Evolutionary conservation across 1,140 invertebrate genomes (phyloP).

Genomic region (Saccostrea echinata): DNA sequence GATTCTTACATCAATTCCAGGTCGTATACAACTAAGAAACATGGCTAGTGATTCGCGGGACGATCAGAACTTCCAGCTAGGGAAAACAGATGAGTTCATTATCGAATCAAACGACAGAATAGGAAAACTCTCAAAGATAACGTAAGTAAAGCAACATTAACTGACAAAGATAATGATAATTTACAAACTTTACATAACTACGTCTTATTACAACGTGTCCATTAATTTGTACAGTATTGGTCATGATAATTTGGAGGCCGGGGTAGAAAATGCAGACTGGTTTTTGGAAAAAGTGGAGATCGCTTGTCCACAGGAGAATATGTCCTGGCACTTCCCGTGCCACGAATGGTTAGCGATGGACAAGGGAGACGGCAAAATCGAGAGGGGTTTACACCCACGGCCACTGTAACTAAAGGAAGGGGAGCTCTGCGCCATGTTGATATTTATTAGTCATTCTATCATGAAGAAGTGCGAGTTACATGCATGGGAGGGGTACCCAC

Average conservation of each 20-base stretch:
- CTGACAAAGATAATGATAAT: no score
- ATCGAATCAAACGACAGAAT: not conserved
- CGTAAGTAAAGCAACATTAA: not conserved
- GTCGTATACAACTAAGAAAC: conserved; percentile 13
- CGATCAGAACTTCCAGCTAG: not conserved
- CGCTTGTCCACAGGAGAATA: not conserved
- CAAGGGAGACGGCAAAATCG: conserved; percentile 10
- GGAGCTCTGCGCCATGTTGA: not conserved
- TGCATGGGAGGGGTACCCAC: no score
- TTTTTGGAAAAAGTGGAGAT: not conserved
- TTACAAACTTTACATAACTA: not conserved
- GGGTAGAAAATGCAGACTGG: not conserved
- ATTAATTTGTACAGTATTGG: not conserved
- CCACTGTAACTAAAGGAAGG: not conserved
- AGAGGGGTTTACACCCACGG: not conserved
- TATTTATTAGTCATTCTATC: no score
- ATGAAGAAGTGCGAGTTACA: no score
- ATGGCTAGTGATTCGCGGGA: not conserved
- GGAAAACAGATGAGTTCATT: not conserved
- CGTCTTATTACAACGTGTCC: not conserved
- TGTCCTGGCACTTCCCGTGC: conserved; percentile 4
- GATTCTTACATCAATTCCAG: not conserved
- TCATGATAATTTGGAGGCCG: not conserved
- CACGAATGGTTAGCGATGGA: conserved; percentile 6
- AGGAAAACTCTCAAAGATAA: not conserved